These are phyloP conservation scores for Steinernema khuongi DNA, from an alignment of 1,140 invertebrate species.

Conservation along the genomic window DNA sequence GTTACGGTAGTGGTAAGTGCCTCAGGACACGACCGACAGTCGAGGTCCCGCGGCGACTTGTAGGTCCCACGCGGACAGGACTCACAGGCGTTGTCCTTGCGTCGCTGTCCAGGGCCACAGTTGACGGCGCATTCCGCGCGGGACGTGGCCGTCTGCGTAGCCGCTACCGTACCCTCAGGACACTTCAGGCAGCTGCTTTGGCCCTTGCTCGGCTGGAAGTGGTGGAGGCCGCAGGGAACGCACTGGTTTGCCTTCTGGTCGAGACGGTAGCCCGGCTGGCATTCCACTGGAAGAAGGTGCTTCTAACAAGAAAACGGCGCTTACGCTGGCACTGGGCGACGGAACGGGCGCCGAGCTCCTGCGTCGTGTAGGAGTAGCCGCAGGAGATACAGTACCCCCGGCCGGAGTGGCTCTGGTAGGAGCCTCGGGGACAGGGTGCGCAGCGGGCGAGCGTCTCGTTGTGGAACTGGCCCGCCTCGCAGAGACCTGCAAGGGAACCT, in stretches of 20 bases:
- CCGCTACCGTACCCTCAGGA: neutral
- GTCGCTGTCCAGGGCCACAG: neutral
- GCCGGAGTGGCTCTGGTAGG: constrained; percentile 27
- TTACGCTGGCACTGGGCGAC: constrained; percentile 19
- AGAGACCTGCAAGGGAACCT: constrained; percentile 18
- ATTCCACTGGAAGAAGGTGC: too few relatives aligned
- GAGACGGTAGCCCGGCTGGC: constrained; percentile 23
- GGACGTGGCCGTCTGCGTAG: neutral
- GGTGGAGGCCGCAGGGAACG: neutral
- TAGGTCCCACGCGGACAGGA: neutral
- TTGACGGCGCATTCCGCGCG: neutral
- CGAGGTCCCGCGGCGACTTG: neutral
- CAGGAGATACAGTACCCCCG: constrained; percentile 23
- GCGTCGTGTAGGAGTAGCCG: constrained; percentile 23
- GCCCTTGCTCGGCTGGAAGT: neutral
- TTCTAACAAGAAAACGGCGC: too few relatives aligned
- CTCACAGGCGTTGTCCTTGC: neutral
- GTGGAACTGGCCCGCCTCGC: constrained; percentile 23
- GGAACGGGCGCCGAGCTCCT: neutral
- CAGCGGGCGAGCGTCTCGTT: constrained; percentile 22
- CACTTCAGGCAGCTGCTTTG: neutral
- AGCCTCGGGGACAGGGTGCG: constrained; percentile 14
- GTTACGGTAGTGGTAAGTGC: neutral
- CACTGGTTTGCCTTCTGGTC: neutral
- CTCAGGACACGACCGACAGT: neutral